Percentiles rank a stretch among this genome's conserved stretches.
These are phyloP conservation scores for Drymonia ruficornis DNA, from an alignment of 2,888 invertebrate genomes.

Conservation along the genomic window DNA sequence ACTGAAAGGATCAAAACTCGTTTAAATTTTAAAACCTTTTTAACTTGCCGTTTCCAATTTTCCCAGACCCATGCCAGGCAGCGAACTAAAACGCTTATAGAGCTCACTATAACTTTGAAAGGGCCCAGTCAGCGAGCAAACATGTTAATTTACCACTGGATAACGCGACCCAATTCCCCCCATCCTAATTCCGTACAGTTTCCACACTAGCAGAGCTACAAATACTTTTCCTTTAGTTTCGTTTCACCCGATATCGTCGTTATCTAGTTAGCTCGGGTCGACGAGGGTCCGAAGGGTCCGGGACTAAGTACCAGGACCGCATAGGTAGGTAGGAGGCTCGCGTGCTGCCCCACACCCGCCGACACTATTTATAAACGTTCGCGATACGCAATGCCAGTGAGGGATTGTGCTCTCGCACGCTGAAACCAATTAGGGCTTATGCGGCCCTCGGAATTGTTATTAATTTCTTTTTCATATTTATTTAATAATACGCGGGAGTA, in stretches of 20 bases:
- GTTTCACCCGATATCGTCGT: slow-evolving; percentile 78
- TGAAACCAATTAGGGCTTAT: slow-evolving; percentile 73
- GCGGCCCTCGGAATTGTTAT: slow-evolving; percentile 53
- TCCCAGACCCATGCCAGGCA: slow-evolving; percentile 29
- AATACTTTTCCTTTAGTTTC: slow-evolving; percentile 82
- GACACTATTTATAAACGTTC: slow-evolving; percentile 69
- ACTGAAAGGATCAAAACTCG: no score
- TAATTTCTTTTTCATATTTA: slow-evolving; percentile 11
- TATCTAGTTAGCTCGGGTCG: slow-evolving; percentile 82
- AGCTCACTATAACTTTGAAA: slow-evolving; percentile 42
- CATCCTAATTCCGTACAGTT: slow-evolving; percentile 69
- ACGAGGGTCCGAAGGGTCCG: slow-evolving; percentile 80
- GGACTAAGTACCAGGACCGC: slow-evolving; percentile 67
- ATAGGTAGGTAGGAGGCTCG: slow-evolving; percentile 63
- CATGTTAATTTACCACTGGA: slow-evolving; percentile 66
- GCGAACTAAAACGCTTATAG: slow-evolving; percentile 39
- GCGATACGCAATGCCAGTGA: slow-evolving; percentile 60
- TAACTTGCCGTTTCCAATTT: slow-evolving; percentile 5
- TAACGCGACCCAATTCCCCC: slow-evolving; percentile 65
- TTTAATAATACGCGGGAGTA: no score
- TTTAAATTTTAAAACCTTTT: no score
- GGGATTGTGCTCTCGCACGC: slow-evolving; percentile 70
- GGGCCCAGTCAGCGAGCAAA: slow-evolving; percentile 49
- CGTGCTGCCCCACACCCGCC: slow-evolving; percentile 57
- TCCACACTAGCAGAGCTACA: slow-evolving; percentile 69